Evolutionary conservation across 2,797 vertebrate species (phyloP).

Genomic region (Bovichtus diacanthus): DNA sequence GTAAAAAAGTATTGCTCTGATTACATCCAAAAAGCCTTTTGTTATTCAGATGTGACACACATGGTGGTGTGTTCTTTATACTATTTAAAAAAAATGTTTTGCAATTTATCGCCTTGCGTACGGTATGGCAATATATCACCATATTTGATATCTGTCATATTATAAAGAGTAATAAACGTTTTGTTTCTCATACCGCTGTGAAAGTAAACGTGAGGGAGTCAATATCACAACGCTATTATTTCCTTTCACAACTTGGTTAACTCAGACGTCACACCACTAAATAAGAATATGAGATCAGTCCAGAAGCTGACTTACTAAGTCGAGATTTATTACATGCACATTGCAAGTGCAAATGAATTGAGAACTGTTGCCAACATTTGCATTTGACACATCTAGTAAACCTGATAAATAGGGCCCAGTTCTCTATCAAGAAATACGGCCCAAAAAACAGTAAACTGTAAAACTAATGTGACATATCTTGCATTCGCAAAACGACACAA

Average conservation of each 20-base stretch:
- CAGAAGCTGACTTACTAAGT: slow-evolving; percentile 15
- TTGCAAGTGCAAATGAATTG: not conserved
- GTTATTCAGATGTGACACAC: no score
- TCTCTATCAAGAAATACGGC: not conserved
- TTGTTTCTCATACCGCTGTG: no score
- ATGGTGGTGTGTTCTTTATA: no score
- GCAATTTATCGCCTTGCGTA: no score
- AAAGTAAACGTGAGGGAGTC: no score
- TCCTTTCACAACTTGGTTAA: not conserved
- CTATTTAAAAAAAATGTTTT: no score
- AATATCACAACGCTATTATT: no score
- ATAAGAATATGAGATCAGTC: not conserved
- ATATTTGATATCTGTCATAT: no score
- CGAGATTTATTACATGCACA: not conserved
- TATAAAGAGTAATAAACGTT: not conserved
- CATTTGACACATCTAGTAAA: slow-evolving; percentile 7
- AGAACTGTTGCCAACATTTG: slow-evolving; percentile 6
- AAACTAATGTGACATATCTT: slow-evolving; percentile 6
- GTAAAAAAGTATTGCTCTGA: no score
- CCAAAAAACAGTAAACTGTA: not conserved
- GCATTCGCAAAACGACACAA: not conserved
- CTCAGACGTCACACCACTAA: not conserved
- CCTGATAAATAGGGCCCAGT: slow-evolving; percentile 1
- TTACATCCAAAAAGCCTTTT: no score
- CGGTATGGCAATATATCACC: no score